Base-by-base conservation (phyloP, 2,888 invertebrate species). In the Volucella inflata region DNA sequence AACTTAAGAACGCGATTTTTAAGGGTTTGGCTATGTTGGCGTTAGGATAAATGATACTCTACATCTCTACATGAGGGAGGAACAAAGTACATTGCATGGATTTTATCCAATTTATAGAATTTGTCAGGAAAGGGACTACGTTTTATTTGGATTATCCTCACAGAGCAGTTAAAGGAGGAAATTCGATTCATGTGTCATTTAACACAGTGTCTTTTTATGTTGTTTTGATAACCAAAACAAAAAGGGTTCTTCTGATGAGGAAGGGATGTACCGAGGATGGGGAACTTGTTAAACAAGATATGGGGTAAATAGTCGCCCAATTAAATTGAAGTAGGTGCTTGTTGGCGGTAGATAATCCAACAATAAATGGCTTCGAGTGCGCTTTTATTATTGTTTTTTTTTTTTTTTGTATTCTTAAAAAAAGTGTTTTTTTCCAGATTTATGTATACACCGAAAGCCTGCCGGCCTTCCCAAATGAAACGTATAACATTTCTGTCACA, bases 81-180 rank as follows among this genome's bases (percentile, higher is more conserved):
- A 59, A 6, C 6, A 6, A 59, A 40, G 30, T 60, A 51, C 14
- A 8, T 42, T 14, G 50, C 60, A 51, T 60, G 40, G 71, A 40
- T 48, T 51, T 60, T 30, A 42, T 60, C 14, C 14, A 74, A 36
- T 74, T 74, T 74, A 62, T 53, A 46, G 44, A 21, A 14, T 48
- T 55, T 46, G 17, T 53, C 74, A 55, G 46, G 64, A 64, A 64
- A 55, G 46, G 64, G 55, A 74, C 64, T 64, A 62, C 64, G 55
- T 64, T 74, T 74, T 74, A 74, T 74, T 74, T 64, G 60, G 40
- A 51, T 51, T 50, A 59, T 30, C 50, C 2, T 40, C 51, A 48
- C 6, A 10, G 8, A 36, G 71, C 30, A 30, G 10, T 55, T 46
- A 2, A 42, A 36, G 53, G 21, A 44, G 60, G 60, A 74, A 74